These are phyloP conservation scores for Muscicapa striata DNA, from an alignment of 2,797 vertebrate species.

Conservation along the genomic window DNA sequence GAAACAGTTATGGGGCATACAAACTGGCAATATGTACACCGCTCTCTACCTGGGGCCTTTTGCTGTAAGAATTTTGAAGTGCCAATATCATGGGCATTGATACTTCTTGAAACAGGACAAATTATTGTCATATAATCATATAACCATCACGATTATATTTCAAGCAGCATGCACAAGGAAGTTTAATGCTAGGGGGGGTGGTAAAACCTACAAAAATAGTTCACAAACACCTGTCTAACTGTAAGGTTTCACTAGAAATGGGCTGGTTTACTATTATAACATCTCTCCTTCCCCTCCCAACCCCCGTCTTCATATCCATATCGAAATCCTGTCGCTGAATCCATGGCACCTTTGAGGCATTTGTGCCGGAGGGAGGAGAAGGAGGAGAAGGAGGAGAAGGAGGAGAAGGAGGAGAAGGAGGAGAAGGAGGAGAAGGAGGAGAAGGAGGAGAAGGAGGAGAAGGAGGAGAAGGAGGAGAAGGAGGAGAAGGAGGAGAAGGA, in stretches of 20 bases:
- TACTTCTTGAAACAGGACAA: not conserved
- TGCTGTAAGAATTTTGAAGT: fast-evolving
- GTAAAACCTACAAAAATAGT: too few species aligned
- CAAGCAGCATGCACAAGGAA: not conserved
- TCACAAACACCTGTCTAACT: not conserved
- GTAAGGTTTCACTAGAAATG: not conserved
- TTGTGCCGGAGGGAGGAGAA: too few species aligned
- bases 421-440: not conserved
- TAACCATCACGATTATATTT: fast-evolving
- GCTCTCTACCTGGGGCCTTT: not conserved
- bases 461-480: too few species aligned
- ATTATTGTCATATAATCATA: too few species aligned
- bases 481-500: too few species aligned
- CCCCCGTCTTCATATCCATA: fast-evolving
- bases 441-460: too few species aligned
- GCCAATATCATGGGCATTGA: fast-evolving
- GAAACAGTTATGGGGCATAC: not conserved
- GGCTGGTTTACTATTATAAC: not conserved
- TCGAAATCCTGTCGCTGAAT: not conserved
- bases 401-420: too few species aligned
- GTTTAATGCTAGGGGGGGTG: fast-evolving
- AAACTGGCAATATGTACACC: not conserved
- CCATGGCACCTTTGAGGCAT: fast-evolving
- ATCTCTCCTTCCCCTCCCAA: too few species aligned
- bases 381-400: too few species aligned